A percentile compares a stretch with the other conserved stretches of the same genome.
Conservation (phyloP, 2,888 invertebrate species). For the Smittia sp. region DNA sequence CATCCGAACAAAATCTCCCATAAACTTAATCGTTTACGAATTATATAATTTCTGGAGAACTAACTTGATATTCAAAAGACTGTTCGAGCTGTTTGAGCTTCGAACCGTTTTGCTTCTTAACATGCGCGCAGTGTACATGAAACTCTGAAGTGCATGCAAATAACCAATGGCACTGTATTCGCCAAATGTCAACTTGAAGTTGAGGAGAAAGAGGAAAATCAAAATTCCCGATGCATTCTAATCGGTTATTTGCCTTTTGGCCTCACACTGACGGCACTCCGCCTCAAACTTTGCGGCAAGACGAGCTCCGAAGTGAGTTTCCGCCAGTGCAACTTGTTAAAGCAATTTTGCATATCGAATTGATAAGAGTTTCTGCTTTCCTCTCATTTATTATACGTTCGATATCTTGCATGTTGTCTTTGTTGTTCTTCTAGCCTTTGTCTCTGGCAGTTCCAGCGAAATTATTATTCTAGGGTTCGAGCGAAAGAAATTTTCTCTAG, state of each 20-base stretch:
- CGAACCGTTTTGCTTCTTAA: neutral
- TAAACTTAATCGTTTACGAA: neutral
- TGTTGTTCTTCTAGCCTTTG: constrained; percentile 7
- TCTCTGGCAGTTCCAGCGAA: constrained; percentile 10
- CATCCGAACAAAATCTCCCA: neutral
- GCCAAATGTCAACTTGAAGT: constrained; percentile 19
- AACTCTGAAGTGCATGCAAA: constrained; percentile 14
- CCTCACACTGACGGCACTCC: neutral
- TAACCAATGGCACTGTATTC: neutral
- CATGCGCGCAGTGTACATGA: neutral
- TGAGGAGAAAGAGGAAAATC: constrained; percentile 2
- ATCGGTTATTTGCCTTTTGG: constrained; percentile 32
- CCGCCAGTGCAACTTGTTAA: constrained; percentile 5
- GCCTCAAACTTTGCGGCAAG: neutral
- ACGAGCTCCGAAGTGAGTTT: neutral
- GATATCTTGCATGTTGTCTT: constrained; percentile 19
- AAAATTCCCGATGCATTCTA: constrained; percentile 12
- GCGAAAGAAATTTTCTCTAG: constrained; percentile 15
- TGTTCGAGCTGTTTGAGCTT: neutral
- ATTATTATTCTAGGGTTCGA: constrained; percentile 26
- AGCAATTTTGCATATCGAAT: constrained; percentile 32
- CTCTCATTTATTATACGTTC: constrained; percentile 38
- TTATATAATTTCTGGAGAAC: neutral
- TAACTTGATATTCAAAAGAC: neutral
- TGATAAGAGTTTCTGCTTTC: constrained; percentile 35